Percentiles rank a stretch among this genome's conserved stretches.
These are phyloP conservation scores for Saguinus imperator DNA, from an alignment of 2,113 vertebrate genomes.

Conservation along the genomic window DNA sequence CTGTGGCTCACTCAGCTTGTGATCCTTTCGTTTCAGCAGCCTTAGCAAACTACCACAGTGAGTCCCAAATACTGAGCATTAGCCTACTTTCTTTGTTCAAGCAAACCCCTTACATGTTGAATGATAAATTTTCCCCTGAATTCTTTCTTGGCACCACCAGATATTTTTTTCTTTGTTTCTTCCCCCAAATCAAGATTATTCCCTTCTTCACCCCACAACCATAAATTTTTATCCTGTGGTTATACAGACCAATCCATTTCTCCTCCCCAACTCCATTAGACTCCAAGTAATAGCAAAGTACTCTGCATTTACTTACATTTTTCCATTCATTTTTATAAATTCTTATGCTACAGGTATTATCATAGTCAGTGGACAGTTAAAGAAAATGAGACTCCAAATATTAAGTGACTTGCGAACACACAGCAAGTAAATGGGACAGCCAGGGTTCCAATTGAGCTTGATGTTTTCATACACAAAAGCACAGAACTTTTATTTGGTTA, in stretches of 20 bases:
- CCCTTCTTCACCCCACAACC: neutral
- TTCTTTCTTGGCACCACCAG: neutral
- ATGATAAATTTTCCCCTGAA: neutral
- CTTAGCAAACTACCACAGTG: neutral
- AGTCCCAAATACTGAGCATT: neutral
- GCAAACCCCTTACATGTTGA: neutral
- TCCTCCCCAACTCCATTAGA: neutral
- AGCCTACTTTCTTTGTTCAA: neutral
- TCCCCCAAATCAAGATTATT: neutral
- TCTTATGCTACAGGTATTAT: neutral
- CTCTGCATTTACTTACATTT: neutral
- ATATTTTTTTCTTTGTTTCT: neutral
- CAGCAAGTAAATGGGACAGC: neutral
- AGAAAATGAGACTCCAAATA: neutral
- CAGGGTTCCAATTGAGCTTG: fast-evolving
- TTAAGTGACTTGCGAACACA: neutral
- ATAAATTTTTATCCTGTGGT: neutral
- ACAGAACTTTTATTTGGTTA: neutral
- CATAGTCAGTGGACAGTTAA: neutral
- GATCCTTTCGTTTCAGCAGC: neutral
- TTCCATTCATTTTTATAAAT: neutral
- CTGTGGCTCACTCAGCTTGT: neutral
- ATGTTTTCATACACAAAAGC: neutral
- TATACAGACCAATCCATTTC: neutral
- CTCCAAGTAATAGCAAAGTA: neutral